phyloP scores from a whole-genome alignment of 2,113 vertebrate species.

The Oncorhynchus mykiss region DNA sequence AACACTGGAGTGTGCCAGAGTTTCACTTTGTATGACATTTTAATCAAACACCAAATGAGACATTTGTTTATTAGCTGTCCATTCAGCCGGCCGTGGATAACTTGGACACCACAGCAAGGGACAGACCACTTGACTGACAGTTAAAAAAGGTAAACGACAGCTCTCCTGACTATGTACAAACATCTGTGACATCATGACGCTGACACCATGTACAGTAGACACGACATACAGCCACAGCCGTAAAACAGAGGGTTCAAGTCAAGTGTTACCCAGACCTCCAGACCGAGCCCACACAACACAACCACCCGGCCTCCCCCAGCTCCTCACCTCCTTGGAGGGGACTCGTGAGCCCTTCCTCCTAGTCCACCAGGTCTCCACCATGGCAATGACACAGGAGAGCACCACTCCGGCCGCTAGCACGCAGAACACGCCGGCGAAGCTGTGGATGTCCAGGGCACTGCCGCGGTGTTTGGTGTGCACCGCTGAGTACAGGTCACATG shows the following conservation, averaged over 20 bases:
- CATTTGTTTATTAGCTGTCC: too few species aligned
- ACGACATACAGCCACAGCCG: too few species aligned
- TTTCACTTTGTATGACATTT: too few species aligned
- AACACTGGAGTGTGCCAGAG: too few species aligned
- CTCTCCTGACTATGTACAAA: constrained; percentile 18
- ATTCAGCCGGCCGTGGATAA: too few species aligned
- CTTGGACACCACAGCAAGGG: too few species aligned
- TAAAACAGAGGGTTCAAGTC: too few species aligned
- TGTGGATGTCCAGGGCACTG: constrained; percentile 95
- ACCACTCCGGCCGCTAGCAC: constrained; percentile 95
- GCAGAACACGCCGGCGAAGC: constrained; percentile 96
- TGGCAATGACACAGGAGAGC: constrained; percentile 97
- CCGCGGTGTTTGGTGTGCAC: constrained; percentile 86
- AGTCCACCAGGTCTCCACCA: constrained; percentile 98
- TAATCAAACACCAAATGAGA: too few species aligned
- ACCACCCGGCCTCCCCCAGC: not conserved
- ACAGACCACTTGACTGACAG: too few species aligned
- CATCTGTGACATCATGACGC: not conserved
- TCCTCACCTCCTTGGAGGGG: constrained; percentile 96
- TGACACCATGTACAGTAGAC: constrained; percentile 22
- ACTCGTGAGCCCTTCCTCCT: constrained; percentile 94
- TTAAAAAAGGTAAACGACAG: constrained; percentile 22
- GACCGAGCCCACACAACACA: too few species aligned
- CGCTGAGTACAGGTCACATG: constrained; percentile 92
- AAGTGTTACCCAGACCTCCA: too few species aligned